Evolutionary conservation across 2,797 vertebrate genomes (phyloP).

Genomic region (Apodemus agrarius): DNA sequence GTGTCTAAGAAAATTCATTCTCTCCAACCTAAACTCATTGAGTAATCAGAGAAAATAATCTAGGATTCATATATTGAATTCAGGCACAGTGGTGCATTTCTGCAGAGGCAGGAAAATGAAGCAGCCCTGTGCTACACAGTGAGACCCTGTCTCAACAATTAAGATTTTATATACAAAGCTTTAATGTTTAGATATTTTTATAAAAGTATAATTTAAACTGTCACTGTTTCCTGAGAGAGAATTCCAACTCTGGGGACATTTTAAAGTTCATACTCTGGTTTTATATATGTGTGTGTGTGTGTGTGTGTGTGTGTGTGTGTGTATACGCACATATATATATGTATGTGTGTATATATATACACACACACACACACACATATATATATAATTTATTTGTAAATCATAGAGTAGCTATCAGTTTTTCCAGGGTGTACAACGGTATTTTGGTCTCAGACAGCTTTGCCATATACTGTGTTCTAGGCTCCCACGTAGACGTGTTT

Average conservation of each 20-base stretch:
- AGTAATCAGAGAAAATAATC: constrained; percentile 7
- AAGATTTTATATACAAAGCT: neutral
- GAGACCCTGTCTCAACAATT: neutral
- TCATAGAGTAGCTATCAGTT: constrained; percentile 10
- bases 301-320: too few species aligned
- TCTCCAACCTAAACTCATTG: neutral
- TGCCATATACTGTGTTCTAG: neutral
- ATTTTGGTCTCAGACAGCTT: neutral
- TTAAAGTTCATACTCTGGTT: neutral
- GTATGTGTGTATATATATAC: too few species aligned
- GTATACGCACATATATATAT: too few species aligned
- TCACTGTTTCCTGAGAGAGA: constrained; percentile 19
- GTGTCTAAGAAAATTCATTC: constrained; percentile 22
- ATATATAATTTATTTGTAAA: neutral
- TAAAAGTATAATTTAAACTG: constrained; percentile 45
- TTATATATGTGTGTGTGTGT: too few species aligned
- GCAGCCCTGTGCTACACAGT: neutral
- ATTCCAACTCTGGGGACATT: constrained; percentile 27
- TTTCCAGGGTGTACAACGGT: neutral
- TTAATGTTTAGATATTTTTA: constrained; percentile 38
- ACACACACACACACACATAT: too few species aligned
- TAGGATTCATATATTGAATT: neutral
- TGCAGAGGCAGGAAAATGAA: neutral
- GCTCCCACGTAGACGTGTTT: too few species aligned
- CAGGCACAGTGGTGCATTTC: neutral